Evolutionary conservation across 2,888 invertebrate genomes (phyloP).

Genomic region (Nebria brevicollis): DNA sequence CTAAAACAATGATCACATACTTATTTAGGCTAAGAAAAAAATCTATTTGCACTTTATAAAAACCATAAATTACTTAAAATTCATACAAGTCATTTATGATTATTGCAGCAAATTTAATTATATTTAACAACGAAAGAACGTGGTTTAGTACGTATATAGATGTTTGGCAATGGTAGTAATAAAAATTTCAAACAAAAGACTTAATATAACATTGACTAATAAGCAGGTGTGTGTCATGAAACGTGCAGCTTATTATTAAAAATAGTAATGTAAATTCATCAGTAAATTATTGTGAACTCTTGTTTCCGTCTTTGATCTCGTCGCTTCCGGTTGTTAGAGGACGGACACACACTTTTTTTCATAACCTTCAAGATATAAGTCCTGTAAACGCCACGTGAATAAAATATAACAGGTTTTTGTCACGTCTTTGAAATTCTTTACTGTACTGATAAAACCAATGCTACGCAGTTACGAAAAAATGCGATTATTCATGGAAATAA

Average conservation of each 20-base stretch:
- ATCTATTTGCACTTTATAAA: too few species aligned
- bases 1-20: too few species aligned
- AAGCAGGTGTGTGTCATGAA: conserved; percentile 24
- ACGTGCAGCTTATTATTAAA: not conserved
- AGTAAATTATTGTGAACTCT: conserved; percentile 26
- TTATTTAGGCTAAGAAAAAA: too few species aligned
- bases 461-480: not conserved
- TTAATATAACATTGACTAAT: conserved; percentile 16
- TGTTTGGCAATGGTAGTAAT: not conserved
- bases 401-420: not conserved
- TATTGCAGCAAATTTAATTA: too few species aligned
- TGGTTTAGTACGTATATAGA: too few species aligned
- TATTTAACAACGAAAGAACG: too few species aligned
- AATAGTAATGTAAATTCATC: conserved; percentile 17
- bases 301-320: conserved; percentile 11
- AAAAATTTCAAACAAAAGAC: not conserved
- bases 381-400: not conserved
- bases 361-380: not conserved
- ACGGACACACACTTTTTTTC: conserved; percentile 14
- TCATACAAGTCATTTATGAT: too few species aligned
- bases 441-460: not conserved
- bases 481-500: not conserved
- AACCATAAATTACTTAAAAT: too few species aligned
- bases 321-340: conserved; percentile 36
- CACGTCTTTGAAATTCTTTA: not conserved